Conservation (phyloP, 2,797 vertebrate genomes). For the Chaetodon trifasciatus region DNA sequence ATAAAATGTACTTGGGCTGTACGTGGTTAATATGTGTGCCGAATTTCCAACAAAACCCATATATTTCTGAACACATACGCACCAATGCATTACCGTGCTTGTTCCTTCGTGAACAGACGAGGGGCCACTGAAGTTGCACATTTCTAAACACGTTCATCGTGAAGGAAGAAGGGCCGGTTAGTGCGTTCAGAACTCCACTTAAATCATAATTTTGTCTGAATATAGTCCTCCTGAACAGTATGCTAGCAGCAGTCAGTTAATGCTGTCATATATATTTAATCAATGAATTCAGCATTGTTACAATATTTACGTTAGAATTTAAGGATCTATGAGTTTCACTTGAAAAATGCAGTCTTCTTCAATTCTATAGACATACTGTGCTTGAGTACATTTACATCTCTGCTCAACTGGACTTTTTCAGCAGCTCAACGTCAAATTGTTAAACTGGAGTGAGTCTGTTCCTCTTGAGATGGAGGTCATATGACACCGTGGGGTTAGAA, state of each 20-base stretch:
- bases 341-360: not conserved
- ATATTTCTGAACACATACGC: not conserved
- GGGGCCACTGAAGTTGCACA: not conserved
- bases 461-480: slow-evolving; percentile 7
- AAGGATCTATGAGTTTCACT: not conserved
- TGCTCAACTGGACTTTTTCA: not conserved
- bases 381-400: not conserved
- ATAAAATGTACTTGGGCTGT: not conserved
- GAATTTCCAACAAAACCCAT: not conserved
- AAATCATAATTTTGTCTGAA: not conserved
- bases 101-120: too few species aligned
- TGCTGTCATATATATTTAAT: not conserved
- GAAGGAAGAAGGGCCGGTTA: not conserved
- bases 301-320: not conserved
- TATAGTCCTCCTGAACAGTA: not conserved
- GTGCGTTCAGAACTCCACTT: not conserved
- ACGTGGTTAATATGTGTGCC: not conserved
- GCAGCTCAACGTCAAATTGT: not conserved
- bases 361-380: not conserved
- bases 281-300: not conserved
- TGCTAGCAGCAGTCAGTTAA: not conserved
- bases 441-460: not conserved
- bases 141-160: not conserved
- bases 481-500: slow-evolving; percentile 4
- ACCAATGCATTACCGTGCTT: not conserved